These are phyloP conservation scores for Ambastaia sidthimunki DNA, from an alignment of 2,797 vertebrate genomes.

Conservation along the genomic window DNA sequence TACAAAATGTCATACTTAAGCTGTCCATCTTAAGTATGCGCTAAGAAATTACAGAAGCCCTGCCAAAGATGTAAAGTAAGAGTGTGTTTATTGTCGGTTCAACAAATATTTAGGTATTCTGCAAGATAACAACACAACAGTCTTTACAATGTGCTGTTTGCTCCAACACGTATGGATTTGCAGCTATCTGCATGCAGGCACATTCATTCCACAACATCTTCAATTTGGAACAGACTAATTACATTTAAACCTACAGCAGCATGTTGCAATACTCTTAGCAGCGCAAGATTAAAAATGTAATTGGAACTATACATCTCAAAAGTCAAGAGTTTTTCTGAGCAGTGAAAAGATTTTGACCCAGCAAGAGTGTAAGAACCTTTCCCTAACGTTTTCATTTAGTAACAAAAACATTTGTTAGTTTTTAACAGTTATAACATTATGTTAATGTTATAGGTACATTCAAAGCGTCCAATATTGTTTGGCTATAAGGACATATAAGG, in stretches of 20 bases:
- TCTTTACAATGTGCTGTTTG: conserved; percentile 30
- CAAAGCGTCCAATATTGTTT: too few species aligned
- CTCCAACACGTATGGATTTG: conserved; percentile 48
- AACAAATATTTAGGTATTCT: conserved; percentile 22
- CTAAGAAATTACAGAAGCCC: conserved; percentile 23
- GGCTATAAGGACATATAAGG: too few species aligned
- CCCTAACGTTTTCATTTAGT: too few species aligned
- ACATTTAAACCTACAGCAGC: conserved; percentile 43
- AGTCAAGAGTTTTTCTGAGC: conserved; percentile 32
- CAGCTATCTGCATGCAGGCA: conserved; percentile 47
- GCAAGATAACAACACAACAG: conserved; percentile 36
- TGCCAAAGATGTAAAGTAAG: conserved; percentile 44
- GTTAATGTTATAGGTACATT: too few species aligned
- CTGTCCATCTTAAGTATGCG: background rate
- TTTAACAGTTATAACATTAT: too few species aligned
- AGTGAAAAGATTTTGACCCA: conserved; percentile 1
- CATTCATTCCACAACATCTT: conserved; percentile 38
- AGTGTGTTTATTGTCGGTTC: conserved; percentile 32
- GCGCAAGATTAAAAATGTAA: conserved; percentile 59
- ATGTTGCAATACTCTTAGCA: conserved; percentile 47
- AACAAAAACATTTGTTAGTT: too few species aligned
- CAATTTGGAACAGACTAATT: conserved; percentile 55
- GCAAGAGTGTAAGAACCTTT: too few species aligned
- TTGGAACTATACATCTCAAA: conserved; percentile 49
- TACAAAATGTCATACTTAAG: conserved; percentile 9